Evolutionary conservation across 92 coral and sea anemone genomes (phyloP).

Genomic region (Micromussa lordhowensis): DNA sequence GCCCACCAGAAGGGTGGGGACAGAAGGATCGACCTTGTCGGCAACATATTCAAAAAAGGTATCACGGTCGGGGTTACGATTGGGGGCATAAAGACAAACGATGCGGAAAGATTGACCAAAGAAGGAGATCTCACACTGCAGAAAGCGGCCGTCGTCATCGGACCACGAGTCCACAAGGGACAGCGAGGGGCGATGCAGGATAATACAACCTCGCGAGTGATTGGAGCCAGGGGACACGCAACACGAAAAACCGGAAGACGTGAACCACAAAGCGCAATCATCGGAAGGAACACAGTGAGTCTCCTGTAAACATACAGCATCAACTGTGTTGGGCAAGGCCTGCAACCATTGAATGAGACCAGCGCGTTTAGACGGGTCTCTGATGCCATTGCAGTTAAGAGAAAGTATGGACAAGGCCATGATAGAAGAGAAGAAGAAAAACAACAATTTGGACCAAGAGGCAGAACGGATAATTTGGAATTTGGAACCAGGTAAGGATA

Average conservation of each 20-base stretch:
- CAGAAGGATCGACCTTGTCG: not conserved
- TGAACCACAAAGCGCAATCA: not conserved
- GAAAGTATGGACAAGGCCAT: not conserved
- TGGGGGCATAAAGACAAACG: not conserved
- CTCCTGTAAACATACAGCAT: not conserved
- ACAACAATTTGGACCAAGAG: too few species aligned
- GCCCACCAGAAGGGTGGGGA: not conserved
- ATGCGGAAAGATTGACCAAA: not conserved
- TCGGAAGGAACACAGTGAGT: not conserved
- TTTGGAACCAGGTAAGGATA: too few species aligned
- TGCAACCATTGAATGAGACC: not conserved
- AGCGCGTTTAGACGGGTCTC: not conserved
- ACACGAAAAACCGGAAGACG: not conserved
- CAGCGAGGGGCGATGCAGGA: too few species aligned
- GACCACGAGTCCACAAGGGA: too few species aligned
- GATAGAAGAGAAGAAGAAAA: not conserved
- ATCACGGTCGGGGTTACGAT: constrained; percentile 38
- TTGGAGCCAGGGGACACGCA: not conserved
- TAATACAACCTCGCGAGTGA: too few species aligned
- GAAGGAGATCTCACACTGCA: not conserved
- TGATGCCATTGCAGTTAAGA: not conserved
- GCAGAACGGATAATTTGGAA: too few species aligned
- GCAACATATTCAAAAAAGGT: not conserved
- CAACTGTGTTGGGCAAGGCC: not conserved
- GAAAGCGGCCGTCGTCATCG: too few species aligned